A percentile compares a stretch with the other conserved stretches of the same genome.
These are phyloP conservation scores for Aspidoscelis tigris DNA, from an alignment of 2,113 vertebrate genomes.

Conservation along the genomic window DNA sequence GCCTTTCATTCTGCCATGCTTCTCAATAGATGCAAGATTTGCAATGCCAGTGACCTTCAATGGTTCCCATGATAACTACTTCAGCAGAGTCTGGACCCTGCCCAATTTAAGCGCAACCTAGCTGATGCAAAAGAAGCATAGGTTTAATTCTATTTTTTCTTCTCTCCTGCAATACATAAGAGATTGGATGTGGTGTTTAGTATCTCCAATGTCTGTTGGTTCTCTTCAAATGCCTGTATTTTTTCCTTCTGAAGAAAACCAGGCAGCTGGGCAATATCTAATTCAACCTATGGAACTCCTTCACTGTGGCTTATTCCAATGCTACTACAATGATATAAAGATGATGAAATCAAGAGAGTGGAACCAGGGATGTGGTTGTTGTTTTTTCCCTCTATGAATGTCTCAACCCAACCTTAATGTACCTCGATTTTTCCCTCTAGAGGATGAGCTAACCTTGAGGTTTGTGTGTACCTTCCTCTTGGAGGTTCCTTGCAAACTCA, in stretches of 20 bases:
- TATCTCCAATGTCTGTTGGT: not conserved
- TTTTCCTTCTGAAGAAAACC: not conserved
- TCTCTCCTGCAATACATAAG: not conserved
- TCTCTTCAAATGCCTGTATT: not conserved
- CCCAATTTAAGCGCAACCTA: too few relatives aligned
- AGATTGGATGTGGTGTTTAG: too few relatives aligned
- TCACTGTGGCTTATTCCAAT: not conserved
- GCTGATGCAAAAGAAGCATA: not conserved
- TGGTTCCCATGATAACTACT: too few relatives aligned
- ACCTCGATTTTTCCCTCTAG: not conserved
- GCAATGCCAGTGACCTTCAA: too few relatives aligned
- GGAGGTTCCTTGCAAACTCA: not conserved
- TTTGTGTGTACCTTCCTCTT: not conserved
- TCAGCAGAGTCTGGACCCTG: too few relatives aligned
- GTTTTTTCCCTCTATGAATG: not conserved
- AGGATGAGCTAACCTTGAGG: not conserved
- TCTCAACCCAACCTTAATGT: not conserved
- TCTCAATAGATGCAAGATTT: too few relatives aligned
- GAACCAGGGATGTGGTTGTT: not conserved
- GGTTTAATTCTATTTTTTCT: not conserved
- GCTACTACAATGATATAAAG: not conserved
- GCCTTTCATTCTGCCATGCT: too few relatives aligned
- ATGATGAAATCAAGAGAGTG: not conserved
- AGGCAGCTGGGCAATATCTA: not conserved
- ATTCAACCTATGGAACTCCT: not conserved